Evolutionary conservation across 2,888 invertebrate genomes (phyloP).

Genomic region (Eupithecia tripunctaria): DNA sequence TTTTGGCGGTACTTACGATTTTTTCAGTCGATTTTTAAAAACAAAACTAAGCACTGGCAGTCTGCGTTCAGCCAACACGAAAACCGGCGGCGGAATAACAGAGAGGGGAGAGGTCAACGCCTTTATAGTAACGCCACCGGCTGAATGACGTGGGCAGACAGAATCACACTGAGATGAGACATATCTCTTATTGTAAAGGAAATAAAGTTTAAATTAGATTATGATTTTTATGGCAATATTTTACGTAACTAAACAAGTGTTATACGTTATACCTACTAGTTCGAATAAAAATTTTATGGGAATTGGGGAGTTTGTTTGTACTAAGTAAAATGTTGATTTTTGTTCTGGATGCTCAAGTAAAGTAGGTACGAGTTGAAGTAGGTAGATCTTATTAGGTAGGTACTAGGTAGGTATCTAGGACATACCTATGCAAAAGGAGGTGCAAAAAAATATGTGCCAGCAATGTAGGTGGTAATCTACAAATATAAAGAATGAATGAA

Average conservation of each 20-base stretch:
- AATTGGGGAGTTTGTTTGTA: not conserved
- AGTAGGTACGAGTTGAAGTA: too few species aligned
- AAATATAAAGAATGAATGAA: too few species aligned
- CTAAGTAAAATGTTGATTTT: too few species aligned
- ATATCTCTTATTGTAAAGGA: constrained; percentile 33
- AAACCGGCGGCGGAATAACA: constrained; percentile 56
- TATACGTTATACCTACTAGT: too few species aligned
- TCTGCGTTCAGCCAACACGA: constrained; percentile 52
- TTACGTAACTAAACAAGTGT: too few species aligned
- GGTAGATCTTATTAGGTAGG: too few species aligned
- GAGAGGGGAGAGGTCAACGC: constrained; percentile 61
- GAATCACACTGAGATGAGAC: constrained; percentile 41
- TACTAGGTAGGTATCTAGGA: too few species aligned
- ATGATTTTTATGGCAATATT: not conserved
- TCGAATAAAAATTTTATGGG: not conserved
- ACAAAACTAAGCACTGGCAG: constrained; percentile 48
- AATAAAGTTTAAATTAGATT: not conserved
- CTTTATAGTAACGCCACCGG: constrained; percentile 56
- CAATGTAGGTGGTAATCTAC: too few species aligned
- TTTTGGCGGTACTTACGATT: constrained; percentile 60
- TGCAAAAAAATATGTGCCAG: too few species aligned
- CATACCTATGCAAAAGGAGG: too few species aligned
- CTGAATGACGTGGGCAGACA: constrained; percentile 58
- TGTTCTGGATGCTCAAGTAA: too few species aligned
- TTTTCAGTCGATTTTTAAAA: constrained; percentile 48